These are phyloP conservation scores for Trissolcus japonicus DNA, from an alignment of 2,888 invertebrate genomes.

Conservation along the genomic window DNA sequence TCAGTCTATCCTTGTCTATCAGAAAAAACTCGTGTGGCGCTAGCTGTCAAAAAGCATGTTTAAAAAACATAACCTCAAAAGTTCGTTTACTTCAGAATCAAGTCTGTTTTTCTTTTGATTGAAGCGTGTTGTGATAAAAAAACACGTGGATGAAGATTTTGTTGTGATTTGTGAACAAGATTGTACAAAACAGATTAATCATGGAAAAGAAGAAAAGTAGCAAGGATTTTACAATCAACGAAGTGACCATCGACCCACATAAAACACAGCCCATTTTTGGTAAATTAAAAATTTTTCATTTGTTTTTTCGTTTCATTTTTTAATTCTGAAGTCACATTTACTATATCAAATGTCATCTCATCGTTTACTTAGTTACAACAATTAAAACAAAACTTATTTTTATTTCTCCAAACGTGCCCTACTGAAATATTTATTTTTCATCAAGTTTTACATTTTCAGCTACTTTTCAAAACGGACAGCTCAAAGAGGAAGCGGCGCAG, in stretches of 20 bases:
- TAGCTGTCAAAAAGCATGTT: neutral
- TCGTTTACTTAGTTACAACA: neutral
- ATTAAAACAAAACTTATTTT: neutral
- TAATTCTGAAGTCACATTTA: neutral
- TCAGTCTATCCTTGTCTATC: too few relatives aligned
- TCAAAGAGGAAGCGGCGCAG: neutral
- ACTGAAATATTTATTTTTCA: neutral
- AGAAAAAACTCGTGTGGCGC: neutral
- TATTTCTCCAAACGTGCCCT: neutral
- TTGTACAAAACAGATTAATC: neutral
- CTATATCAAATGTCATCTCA: neutral
- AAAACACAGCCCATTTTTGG: neutral
- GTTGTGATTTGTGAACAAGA: neutral
- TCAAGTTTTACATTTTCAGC: constrained; percentile 5
- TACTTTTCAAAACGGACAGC: constrained; percentile 14
- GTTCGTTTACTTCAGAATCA: neutral
- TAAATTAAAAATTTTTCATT: neutral
- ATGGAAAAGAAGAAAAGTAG: constrained; percentile 1
- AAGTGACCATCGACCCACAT: neutral
- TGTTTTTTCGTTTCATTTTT: neutral
- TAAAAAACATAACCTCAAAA: neutral
- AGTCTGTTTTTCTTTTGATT: neutral
- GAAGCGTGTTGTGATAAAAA: neutral
- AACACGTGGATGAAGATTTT: neutral
- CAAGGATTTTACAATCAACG: constrained; percentile 7